Base-by-base conservation (phyloP, 2,113 vertebrate genomes). In the Brienomyrus brachyistius region DNA sequence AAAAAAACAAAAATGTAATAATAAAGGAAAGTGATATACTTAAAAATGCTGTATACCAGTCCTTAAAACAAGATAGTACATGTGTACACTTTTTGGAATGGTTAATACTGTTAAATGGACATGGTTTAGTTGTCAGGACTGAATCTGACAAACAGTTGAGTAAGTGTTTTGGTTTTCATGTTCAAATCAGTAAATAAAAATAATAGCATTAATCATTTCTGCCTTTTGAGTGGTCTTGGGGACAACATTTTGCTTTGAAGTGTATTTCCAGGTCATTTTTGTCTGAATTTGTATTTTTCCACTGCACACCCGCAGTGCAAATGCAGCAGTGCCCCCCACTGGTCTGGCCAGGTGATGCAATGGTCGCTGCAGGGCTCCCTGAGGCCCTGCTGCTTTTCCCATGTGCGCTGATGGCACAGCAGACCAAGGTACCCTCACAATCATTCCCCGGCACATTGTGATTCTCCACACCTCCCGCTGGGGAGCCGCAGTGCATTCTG, bases 401-500 rank as follows among this genome's bases (percentile, higher is more conserved):
- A 35, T 87, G 85, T 21, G 27, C 7, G 7, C 50, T 54, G 50
- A 87, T 54, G 50, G 48, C 27, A 87, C n/a, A 15, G 85, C 85
- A 54, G 50, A 35, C 50, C 27, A 54, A 54, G n/a, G 48, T 87
- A 40, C n/a, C 50, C 51, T 35, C 27, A 15, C 31, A 35, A 54
- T 87, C 51, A 86, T 21, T 86, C 85, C 48, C 82, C 21, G 9
- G 23, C 82, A 84, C 82, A 84, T 84, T 48, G 50, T 52, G 50
- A 86, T 86, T 86, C 21, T 52, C 50, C 48, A 11, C 27, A 2
- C 15, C 50, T 56, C 85, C 85, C n/a, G 85, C 56, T 66, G 40
- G 87, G 87, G 23, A 3, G 56, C 54, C n/a, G 21, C 19, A 62
- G 40, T 66, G 56, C 56, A 66, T 88, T 88, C 87, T 88, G 87